A percentile compares a stretch with the other conserved stretches of the same genome.
Evolutionary conservation across 2,113 vertebrate species (phyloP).

Genomic region (Mesitornis unicolor): DNA sequence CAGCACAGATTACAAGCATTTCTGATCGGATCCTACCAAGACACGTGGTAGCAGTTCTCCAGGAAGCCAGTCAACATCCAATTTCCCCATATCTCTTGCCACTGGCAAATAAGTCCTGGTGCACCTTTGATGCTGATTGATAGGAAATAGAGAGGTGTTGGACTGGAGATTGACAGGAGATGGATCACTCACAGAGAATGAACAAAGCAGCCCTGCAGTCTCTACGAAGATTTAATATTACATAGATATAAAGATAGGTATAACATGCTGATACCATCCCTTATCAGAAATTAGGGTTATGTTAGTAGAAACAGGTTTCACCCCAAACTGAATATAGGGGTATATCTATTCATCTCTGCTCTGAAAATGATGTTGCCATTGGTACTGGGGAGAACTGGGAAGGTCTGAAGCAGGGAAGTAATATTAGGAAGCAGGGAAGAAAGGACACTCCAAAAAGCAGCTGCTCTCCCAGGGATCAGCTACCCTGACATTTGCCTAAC

Average conservation of each 20-base stretch:
- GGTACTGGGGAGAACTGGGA: neutral
- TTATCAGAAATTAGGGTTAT: neutral
- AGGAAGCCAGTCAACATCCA: neutral
- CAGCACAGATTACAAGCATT: neutral
- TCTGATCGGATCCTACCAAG: neutral
- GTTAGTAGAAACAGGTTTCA: neutral
- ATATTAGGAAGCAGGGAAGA: neutral
- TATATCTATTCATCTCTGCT: neutral
- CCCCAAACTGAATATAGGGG: neutral
- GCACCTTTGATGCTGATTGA: neutral
- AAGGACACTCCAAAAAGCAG: neutral
- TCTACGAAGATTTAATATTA: neutral
- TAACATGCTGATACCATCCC: neutral
- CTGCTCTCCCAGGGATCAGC: neutral
- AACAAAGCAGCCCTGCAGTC: neutral
- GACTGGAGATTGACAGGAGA: neutral
- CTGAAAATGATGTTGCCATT: neutral
- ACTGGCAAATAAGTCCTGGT: neutral
- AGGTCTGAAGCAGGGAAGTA: neutral
- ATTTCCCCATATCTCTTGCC: neutral
- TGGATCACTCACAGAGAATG: neutral
- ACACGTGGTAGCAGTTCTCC: neutral
- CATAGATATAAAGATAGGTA: neutral
- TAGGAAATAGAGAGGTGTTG: neutral
- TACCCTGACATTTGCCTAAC: neutral